phyloP scores from a whole-genome alignment of 2,113 vertebrate genomes.

The Rissa tridactyla region DNA sequence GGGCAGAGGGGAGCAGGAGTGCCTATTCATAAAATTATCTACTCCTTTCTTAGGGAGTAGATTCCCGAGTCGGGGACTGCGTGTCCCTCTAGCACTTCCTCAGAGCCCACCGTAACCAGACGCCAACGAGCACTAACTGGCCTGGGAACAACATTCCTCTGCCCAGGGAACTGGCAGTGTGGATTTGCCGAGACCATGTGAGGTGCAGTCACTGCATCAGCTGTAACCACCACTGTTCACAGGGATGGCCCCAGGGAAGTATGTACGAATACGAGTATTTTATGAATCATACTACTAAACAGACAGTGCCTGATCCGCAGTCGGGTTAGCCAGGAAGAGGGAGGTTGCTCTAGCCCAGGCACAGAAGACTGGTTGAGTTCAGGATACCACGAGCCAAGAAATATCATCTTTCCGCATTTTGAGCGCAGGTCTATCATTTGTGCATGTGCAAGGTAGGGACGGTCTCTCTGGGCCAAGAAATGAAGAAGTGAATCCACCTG shows the following conservation, averaged over 20 bases:
- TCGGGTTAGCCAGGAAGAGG: no score
- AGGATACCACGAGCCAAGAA: neutral
- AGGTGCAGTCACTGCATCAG: neutral
- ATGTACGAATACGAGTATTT: neutral
- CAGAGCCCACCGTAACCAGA: neutral
- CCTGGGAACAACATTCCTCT: neutral
- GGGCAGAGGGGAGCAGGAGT: no score
- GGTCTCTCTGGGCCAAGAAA: neutral
- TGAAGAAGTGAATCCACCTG: neutral
- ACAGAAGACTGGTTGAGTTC: neutral
- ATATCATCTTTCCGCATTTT: neutral
- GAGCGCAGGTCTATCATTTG: neutral
- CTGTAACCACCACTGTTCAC: neutral
- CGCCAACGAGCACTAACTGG: rapidly evolving
- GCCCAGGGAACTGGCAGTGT: neutral
- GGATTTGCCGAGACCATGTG: neutral
- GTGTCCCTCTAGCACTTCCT: rapidly evolving
- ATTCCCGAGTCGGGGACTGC: neutral
- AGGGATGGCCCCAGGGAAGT: neutral
- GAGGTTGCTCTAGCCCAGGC: neutral
- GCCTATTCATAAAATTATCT: neutral
- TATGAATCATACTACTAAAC: neutral
- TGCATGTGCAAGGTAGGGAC: neutral
- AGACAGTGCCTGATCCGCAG: neutral
- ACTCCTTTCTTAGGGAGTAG: neutral